Base-by-base conservation (phyloP, 2,113 vertebrate genomes). In the Pachycephala philippinensis region DNA sequence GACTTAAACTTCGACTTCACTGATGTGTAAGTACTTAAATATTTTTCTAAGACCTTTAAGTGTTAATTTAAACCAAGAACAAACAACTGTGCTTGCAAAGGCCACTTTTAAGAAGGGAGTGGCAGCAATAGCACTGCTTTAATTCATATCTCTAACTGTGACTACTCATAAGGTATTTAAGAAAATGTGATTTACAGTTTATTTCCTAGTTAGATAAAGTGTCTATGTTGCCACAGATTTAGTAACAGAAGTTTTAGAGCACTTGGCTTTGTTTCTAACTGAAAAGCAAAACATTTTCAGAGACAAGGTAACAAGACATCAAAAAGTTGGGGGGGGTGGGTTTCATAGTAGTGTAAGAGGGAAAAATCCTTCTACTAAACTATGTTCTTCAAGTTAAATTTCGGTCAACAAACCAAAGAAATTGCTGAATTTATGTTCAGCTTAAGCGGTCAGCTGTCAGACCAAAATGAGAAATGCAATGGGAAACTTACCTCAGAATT, bases 401-500 rank as follows among this genome's bases (percentile, higher is more conserved):
- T 96, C 40, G 95, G 93, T 42, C 95, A 96, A 92, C 35, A 95
- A 97, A 95, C 77, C 54, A 95, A 96, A 90, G 52, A 71, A 92
- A 97, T 30, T 19, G 92, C 90, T 90, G 96, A 91, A 91, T 80
- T 79, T 84, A 40, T 6, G 53, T 82, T 86, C 97, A 92, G 89
- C 94, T 70, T 88, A 72, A 66, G 85, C 3, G 89, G 95, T 72
- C 95, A 95, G 70, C 50, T 89, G 84, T 93, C 93, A 96, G 93
- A 94, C 94, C 88, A 97, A 95, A 97, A 61, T 93, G 92, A 92
- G 77, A 95, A 93, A 97, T 87, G 87, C 88, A 85, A 90, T n/a
- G 92, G 88, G 91, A 96, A 92, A 97, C 98, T 97, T 95, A 99
- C 99, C 98, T 98, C 98, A 64, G 97, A 91, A 90, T 97, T 99